These are phyloP conservation scores for Lissonota sp. DNA, from an alignment of 2,888 invertebrate genomes.

Conservation along the genomic window DNA sequence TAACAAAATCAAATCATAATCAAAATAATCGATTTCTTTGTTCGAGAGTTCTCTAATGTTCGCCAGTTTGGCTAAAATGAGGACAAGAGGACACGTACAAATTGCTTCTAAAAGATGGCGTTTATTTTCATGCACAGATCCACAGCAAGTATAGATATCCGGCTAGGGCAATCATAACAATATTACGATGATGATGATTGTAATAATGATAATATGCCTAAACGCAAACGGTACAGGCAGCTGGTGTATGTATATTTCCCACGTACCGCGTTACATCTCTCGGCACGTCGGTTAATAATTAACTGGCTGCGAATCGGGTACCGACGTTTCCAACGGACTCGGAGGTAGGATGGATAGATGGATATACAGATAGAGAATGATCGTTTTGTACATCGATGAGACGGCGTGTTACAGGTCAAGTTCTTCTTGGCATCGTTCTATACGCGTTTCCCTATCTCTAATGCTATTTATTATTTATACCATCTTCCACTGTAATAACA, in stretches of 20 bases:
- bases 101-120: neutral
- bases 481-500: too few species aligned
- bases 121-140: neutral
- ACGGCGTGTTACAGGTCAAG: constrained; percentile 52
- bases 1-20: too few species aligned
- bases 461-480: neutral
- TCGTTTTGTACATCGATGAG: constrained; percentile 31
- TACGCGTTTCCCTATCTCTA: constrained; percentile 6
- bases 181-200: too few species aligned
- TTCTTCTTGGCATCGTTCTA: constrained; percentile 50
- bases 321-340: constrained; percentile 49
- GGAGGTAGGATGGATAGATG: constrained; percentile 23
- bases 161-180: too few species aligned
- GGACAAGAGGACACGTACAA: constrained; percentile 7
- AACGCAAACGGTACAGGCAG: constrained; percentile 32
- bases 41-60: constrained; percentile 9
- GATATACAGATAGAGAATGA: constrained; percentile 15
- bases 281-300: constrained; percentile 68
- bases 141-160: constrained; percentile 12
- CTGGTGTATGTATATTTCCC: constrained; percentile 55
- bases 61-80: constrained; percentile 8
- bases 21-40: neutral
- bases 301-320: constrained; percentile 64
- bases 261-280: constrained; percentile 58
- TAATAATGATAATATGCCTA: neutral